Evolutionary conservation across 1,140 invertebrate genomes (phyloP).

Genomic region (Platyscapa corneri): DNA sequence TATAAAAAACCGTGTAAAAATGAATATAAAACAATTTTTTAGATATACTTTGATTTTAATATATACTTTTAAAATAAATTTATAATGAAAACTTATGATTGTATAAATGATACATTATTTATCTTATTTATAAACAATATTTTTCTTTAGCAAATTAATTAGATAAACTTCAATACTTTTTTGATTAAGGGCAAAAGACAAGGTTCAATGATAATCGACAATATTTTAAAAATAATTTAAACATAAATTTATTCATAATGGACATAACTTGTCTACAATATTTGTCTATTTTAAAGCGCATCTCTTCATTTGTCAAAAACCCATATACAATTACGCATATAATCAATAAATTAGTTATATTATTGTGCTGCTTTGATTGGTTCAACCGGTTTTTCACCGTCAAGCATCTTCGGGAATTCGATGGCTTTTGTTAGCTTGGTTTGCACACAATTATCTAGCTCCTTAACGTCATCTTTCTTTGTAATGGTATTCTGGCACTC

Average conservation of each 20-base stretch:
- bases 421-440: conserved; percentile 30
- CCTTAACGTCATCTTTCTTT: conserved; percentile 32
- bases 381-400: conserved; percentile 23
- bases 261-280: conserved; percentile 33
- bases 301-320: conserved; percentile 11
- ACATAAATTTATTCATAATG: conserved; percentile 43
- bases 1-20: too few species aligned
- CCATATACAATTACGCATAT: not conserved
- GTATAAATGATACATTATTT: too few species aligned
- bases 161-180: too few species aligned
- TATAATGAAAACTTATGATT: not conserved
- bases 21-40: not conserved
- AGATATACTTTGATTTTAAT: not conserved
- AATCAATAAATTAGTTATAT: not conserved
- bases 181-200: not conserved
- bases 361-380: not conserved
- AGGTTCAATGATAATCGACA: not conserved
- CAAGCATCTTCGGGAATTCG: conserved; percentile 30
- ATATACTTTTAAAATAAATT: not conserved
- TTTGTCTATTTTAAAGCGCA: conserved; percentile 20
- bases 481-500: conserved; percentile 20
- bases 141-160: too few species aligned
- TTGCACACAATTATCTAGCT: conserved; percentile 40
- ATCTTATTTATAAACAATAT: too few species aligned
- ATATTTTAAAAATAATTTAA: conserved; percentile 45